Evolutionary conservation across 2,797 vertebrate genomes (phyloP), one percentile per base, ranked within the genome.

Genomic region (Dermochelys coriacea): DNA sequence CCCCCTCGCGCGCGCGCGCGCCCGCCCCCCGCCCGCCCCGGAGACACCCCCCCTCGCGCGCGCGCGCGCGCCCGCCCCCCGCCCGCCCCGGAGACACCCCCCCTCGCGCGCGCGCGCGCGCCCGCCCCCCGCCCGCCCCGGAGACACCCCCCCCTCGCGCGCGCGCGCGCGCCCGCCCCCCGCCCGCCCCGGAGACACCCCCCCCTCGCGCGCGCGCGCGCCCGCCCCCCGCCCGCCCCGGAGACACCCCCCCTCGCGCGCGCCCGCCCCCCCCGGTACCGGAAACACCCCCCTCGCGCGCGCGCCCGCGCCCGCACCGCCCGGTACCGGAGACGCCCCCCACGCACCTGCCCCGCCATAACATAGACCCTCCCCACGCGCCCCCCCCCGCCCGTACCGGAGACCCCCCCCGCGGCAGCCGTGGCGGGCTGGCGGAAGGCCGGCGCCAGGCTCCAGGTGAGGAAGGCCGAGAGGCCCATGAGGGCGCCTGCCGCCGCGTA

Each of bases 361-460:
- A 15, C 29, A 41, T 5, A 41, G 41, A 41, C 41, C 41, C 5
- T 41, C 41, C n/a, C 41, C 41, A 41, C 51, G 12, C 82, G 15
- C 29, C 12, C 41, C 10, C 37, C 82, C 49, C 6, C n/a, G n/a
- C n/a, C 77, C 82, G 93, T 98, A 99, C 99, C 99, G 98, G 99
- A 99, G 91, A 99, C 98, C 82, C 99, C 99, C 68, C 99, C 99
- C 98, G 99, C 99, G 88, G 99, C 99, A 50, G 98, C 99, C 8
- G 99, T 99, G 97, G 98, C 99, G 27, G 98, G 98, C 97, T 99
- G 99, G 8, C 82, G 95, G 97, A 98, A 99, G 90, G 97, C 98
- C 4, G 95, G 89, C 5, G 52, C 95, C 96, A 98, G 95, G 96
- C 98, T 99, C 99, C 99, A 99, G 88, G 98, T 97, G 77, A 99